phyloP scores from a whole-genome alignment of 1,140 invertebrate species.

The Wiebesia pumilae region DNA sequence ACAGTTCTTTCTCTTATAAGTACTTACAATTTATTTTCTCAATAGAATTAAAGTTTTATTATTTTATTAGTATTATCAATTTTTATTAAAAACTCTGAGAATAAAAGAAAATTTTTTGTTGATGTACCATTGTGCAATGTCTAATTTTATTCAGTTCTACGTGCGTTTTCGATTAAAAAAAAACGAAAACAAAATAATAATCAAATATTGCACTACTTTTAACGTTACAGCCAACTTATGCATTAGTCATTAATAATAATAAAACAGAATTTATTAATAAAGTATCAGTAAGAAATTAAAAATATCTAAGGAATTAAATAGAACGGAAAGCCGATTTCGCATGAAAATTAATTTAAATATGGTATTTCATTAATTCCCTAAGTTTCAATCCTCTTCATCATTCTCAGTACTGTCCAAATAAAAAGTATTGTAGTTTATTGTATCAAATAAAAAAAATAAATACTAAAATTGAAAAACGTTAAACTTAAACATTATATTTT shows the following conservation, averaged over 20 bases:
- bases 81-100: too few relatives aligned
- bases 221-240: too few relatives aligned
- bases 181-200: not conserved
- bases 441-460: not conserved
- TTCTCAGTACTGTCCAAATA: slow-evolving; percentile 57
- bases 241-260: too few relatives aligned
- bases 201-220: too few relatives aligned
- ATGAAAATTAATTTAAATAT: not conserved
- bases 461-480: not conserved
- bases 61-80: too few relatives aligned
- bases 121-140: too few relatives aligned
- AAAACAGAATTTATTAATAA: not conserved
- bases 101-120: too few relatives aligned
- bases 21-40: too few relatives aligned
- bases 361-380: not conserved
- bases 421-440: too few relatives aligned
- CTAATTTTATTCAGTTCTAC: not conserved
- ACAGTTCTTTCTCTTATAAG: too few relatives aligned
- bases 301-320: not conserved
- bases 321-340: not conserved
- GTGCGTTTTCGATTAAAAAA: not conserved
- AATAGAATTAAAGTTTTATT: too few relatives aligned
- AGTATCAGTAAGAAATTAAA: not conserved
- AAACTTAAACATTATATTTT: not conserved
- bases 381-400: slow-evolving; percentile 35